Evolutionary conservation across 2,113 vertebrate genomes (phyloP).

Genomic region (Psammodynastes pulverulentus): DNA sequence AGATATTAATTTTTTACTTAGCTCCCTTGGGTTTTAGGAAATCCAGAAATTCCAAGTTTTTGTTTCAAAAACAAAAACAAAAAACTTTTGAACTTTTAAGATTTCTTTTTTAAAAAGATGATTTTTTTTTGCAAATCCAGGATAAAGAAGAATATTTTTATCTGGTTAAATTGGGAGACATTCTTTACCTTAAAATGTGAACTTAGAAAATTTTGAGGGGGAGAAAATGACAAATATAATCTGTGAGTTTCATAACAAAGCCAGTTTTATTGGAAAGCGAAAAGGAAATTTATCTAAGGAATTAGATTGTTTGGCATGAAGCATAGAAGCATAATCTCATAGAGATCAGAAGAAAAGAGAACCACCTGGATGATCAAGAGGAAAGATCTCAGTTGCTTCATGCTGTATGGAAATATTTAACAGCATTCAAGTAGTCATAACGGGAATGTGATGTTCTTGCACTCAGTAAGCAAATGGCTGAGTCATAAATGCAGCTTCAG

Average conservation of each 20-base stretch:
- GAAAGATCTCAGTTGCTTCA: neutral
- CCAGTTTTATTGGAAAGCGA: neutral
- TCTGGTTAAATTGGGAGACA: neutral
- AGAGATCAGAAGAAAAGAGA: neutral
- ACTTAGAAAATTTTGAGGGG: neutral
- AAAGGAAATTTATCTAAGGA: neutral
- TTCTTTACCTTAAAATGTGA: neutral
- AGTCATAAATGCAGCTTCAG: neutral
- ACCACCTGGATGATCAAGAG: neutral
- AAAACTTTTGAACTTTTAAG: neutral
- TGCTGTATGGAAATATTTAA: neutral
- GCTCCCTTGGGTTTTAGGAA: neutral
- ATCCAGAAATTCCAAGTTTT: neutral
- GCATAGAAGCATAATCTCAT: neutral
- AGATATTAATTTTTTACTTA: neutral
- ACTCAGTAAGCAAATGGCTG: neutral
- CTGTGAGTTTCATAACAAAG: neutral
- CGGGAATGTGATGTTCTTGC: neutral
- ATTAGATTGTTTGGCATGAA: neutral
- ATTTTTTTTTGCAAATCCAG: neutral
- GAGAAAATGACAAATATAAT: neutral
- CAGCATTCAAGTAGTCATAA: neutral
- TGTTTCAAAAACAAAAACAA: neutral
- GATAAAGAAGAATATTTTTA: neutral
- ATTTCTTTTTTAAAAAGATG: neutral